Evolutionary conservation across 1,140 invertebrate genomes (phyloP), one percentile per base, ranked within the genome.

Genomic region (Halictus rubicundus): DNA sequence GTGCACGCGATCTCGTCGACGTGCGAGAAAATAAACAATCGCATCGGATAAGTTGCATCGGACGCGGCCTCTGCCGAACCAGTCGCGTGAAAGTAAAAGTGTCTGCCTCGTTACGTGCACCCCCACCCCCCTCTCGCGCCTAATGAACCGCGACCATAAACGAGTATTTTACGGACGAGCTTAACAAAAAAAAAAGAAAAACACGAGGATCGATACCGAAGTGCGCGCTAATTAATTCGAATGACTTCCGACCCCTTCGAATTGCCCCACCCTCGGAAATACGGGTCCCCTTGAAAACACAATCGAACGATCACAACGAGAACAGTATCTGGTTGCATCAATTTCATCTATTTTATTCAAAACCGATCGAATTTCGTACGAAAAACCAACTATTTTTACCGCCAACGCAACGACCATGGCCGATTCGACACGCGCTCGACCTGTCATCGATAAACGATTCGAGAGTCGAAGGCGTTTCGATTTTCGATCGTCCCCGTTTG

Each of bases 41-140:
- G 27, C 23, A 59, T 57, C 72, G 71, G 71, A 61, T 84, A 81
- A 81, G 25, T 39, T 32, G 63, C 60, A 69, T 78, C 81, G 69
- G 42, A 65, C 49, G 60, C 19, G 27, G 19, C 42, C 32, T 46
- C 10, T n/a, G n/a, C n/a, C 54, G 73, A 83, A 81, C 54, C 69
- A 46, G 82, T 84, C 78, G 70, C 57, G 72, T 68, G 81, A 85
- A 83, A 83, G 77, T 83, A 85, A 85, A 70, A 83, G 81, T 49
- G 60, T 19, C 76, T 42, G 32, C 32, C 32, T 46, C 46, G 63
- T 72, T 78, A 68, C 76, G 59, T 72, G 68, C 37, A 0, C 46
- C 37, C 25, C 52, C 14, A 1, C 66, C 37, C 0, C 16, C 49
- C 19, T n/a, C 25, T 23, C 8, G 6, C 75, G 21, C 32, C 32